Evolutionary conservation across 2,113 vertebrate genomes (phyloP), one percentile per base, ranked within the genome.

Genomic region (Malaclemys terrapin): DNA sequence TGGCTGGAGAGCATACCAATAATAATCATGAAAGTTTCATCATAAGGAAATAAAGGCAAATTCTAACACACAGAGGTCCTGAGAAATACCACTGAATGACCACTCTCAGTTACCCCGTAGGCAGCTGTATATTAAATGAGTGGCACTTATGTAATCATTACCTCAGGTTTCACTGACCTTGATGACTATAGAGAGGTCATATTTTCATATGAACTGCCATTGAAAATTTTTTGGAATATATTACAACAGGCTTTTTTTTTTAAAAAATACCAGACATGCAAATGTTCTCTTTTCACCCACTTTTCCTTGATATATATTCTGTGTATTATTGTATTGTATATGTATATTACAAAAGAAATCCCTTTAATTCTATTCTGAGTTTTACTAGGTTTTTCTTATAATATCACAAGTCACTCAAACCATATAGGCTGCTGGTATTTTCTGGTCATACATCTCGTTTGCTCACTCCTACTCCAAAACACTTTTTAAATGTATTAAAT

Each of bases 141-240:
- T 96, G 59, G 87, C 59, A 62, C n/a, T 96, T 96, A 93, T 1
- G 0, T 96, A 94, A 96, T 62, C 78, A 80, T 94, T 96, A 93
- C 84, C 82, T 96, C 93, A 95, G 83, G 56, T 96, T 96, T 97
- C 0, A 2, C 42, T 96, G 93, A 96, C 87, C 94, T 96, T 94
- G 85, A 88, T 85, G 80, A 72, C 78, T 84, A 62, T 82, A 49
- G 56, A 82, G 53, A 89, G 93, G 91, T 95, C 85, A 89, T 19
- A 76, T 93, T 76, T 94, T 86, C 87, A 84, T 89, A 94, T 87
- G n/a, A 54, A 82, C 25, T 45, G 59, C 88, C 86, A 91, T n/a
- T 59, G 47, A 88, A 53, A 89, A 17, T 85, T 93, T 96, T 50
- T 93, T 76, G 91, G 57, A 83, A 76, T n/a, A 52, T 80, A 90